Base-by-base conservation (phyloP, 2,113 vertebrate species). In the Tenrec ecaudatus region DNA sequence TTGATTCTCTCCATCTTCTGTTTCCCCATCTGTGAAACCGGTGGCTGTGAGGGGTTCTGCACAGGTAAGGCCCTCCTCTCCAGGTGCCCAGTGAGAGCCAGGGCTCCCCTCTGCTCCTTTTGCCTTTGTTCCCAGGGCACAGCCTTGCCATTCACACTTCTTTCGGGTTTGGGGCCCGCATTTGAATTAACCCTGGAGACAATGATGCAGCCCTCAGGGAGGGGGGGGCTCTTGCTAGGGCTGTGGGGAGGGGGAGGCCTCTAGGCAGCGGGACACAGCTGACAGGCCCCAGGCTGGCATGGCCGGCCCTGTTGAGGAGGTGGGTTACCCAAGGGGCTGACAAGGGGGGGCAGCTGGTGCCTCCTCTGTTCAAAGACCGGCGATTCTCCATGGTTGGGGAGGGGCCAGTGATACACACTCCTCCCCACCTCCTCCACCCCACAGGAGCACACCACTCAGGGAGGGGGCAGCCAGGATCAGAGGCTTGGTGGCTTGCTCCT, bases 201-300 rank as follows among this genome's bases (percentile, higher is more conserved):
- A 95, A 94, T 87, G 66, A 80, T 69, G 36, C 7, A 11, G 62
- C 62, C 93, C 60, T 82, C 31, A 43, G 79, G 89, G 93, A 93
- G 85, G 64, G 64, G 36, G 22, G 33, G 2, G 1, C 60, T 43
- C 16, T 64, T 27, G 2, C 16, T 68, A n/a, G 68, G 68, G 68
- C 5, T 25, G 47, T 6, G 17, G 64, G 69, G 43, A 10, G 10
- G 47, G 47, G 11, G 47, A 14, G 73, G 77, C n/a, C 84, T 92
- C 92, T 38, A 31, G 40, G 73, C 9, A 25, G 80, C 36, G 91
- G 33, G 88, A 96, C 94, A 95, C 93, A 97, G 96, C 94, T 96
- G 97, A 96, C 90, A 88, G 76, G 94, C 96, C 92, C 73, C n/a
- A 6, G 96, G 95, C 97, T 97, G 97, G 95, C 96, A 95, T 6